Percentiles rank a stretch among this genome's conserved stretches.
These are phyloP conservation scores for Andrena flavipes DNA, from an alignment of 2,888 invertebrate species.

Conservation along the genomic window DNA sequence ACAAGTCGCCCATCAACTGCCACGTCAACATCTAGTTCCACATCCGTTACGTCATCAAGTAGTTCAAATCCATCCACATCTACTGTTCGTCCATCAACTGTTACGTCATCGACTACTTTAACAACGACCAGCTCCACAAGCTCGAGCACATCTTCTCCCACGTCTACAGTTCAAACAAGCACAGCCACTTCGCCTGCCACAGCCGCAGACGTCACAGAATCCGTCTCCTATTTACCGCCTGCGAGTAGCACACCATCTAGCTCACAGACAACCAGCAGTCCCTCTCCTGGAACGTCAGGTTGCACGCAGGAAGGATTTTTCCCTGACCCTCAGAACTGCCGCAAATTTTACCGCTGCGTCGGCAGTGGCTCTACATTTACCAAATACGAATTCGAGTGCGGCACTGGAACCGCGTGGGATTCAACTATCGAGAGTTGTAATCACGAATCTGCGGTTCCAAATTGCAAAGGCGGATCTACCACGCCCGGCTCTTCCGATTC, in stretches of 20 bases:
- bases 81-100: slow-evolving; percentile 1
- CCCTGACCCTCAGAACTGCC: slow-evolving; percentile 89
- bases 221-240: slow-evolving; percentile 40
- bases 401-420: slow-evolving; percentile 90
- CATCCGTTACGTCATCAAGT: slow-evolving; percentile 5
- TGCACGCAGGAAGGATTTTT: slow-evolving; percentile 90
- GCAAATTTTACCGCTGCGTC: slow-evolving; percentile 92
- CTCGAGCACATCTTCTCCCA: not conserved
- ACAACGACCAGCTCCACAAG: slow-evolving; percentile 2
- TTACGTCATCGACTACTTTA: not conserved
- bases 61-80: not conserved
- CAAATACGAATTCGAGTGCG: slow-evolving; percentile 88
- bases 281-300: slow-evolving; percentile 3
- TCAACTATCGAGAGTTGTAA: slow-evolving; percentile 88
- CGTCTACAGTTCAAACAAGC: not conserved
- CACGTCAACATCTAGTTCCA: slow-evolving; percentile 25
- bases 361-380: slow-evolving; percentile 86
- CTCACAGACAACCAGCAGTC: not conserved
- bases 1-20: slow-evolving; percentile 3
- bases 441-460: slow-evolving; percentile 86
- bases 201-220: slow-evolving; percentile 25
- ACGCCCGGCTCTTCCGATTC: slow-evolving; percentile 31
- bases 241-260: not conserved
- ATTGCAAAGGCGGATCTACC: slow-evolving; percentile 67
- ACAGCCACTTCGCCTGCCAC: not conserved